phyloP scores from a whole-genome alignment of 1,140 invertebrate species.

The Ridgeia piscesae region DNA sequence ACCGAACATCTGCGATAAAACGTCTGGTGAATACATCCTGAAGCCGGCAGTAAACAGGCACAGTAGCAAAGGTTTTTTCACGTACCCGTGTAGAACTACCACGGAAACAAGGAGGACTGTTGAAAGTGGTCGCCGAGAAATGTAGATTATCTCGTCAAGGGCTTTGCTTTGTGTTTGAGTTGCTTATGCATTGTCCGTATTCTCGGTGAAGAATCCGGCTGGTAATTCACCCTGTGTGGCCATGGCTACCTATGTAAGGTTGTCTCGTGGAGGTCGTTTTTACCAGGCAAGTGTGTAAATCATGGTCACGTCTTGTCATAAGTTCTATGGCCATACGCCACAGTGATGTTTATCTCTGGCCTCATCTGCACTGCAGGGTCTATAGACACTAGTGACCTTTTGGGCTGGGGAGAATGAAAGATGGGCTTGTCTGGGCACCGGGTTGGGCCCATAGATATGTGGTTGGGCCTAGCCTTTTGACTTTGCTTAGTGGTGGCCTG shows the following conservation, averaged over 20 bases:
- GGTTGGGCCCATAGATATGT: neutral
- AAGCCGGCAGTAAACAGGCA: neutral
- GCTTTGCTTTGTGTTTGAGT: neutral
- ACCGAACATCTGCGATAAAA: neutral
- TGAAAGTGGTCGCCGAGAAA: neutral
- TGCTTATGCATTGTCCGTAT: neutral
- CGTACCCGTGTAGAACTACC: neutral
- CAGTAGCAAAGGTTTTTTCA: neutral
- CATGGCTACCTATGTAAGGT: neutral
- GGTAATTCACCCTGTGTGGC: neutral
- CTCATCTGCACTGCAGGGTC: neutral
- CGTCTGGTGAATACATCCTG: neutral
- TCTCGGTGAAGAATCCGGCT: neutral
- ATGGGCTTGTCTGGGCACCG: neutral
- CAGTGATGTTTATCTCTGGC: neutral
- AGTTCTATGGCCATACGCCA: neutral
- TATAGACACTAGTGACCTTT: neutral
- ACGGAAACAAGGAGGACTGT: neutral
- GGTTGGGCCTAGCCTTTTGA: neutral
- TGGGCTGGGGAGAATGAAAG: neutral
- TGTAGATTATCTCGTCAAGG: neutral
- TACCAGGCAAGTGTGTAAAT: neutral
- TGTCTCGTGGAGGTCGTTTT: neutral
- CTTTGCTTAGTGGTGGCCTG: neutral
- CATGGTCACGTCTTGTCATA: neutral